Base-by-base conservation (phyloP, 1,140 invertebrate species). In the Rhynchophorus ferrugineus region DNA sequence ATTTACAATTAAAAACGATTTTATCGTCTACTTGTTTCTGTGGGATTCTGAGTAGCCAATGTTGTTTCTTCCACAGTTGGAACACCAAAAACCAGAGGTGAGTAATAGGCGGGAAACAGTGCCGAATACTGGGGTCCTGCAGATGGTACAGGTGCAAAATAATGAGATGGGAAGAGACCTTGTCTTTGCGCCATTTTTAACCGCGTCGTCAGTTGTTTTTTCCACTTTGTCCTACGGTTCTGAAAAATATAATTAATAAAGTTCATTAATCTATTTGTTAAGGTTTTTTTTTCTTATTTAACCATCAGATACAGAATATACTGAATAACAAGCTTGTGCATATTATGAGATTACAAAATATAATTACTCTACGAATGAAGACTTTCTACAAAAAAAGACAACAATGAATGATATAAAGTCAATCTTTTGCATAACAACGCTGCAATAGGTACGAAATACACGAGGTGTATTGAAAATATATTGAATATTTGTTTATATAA, bases 181-280 rank as follows among this genome's bases (percentile, higher is more conserved):
- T 90, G 87, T n/a, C 88, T 70, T 57, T 91, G 89, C 0, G 87
- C 88, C 62, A 91, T 85, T 70, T 93, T 92, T 41, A 93, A 70
- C 1, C 88, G 71, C 0, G 90, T 90, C 1, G 91, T 92, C 57
- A 95, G 69, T 61, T 96, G 92, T 63, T 96, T 96, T 70, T 96
- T 95, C 91, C 91, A 95, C 65, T 96, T 96, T 1, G 92, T 96
- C 52, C 92, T 75, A 42, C 91, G 76, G 69, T 95, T 95, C 72
- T 96, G 91, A 29, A 46, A 48, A 19, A 61, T 35, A 43, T 16
- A 22, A 18, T 13, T 20, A 34, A 7, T 7, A 34, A 6, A 3
- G 9, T 5, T 34, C 8, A 45, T 19, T 3, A 19, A 22, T 44
- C 2, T 8, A 24, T 3, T 18, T 44, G n/a, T n/a, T n/a, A n/a